phyloP scores from a whole-genome alignment of 30 jellyfish, hydroid and myxozoan species.

The Turritopsis rubra region DNA sequence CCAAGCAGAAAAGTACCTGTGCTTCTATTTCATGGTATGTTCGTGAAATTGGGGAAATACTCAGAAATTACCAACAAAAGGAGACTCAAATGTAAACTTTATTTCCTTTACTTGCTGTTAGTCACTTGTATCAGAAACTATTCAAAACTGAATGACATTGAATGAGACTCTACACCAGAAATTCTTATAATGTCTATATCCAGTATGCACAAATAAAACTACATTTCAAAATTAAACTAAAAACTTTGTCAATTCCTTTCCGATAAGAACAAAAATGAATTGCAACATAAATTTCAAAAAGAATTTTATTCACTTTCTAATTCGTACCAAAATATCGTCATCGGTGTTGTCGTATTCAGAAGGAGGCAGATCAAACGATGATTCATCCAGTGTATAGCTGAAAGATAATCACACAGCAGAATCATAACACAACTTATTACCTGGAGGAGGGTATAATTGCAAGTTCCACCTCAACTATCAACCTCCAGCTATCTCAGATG shows the following conservation, averaged over 20 bases:
- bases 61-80: too few species aligned
- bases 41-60: too few species aligned
- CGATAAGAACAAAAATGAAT: not conserved
- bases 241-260: not conserved
- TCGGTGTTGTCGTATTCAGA: constrained; percentile 84
- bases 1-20: too few species aligned
- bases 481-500: not conserved
- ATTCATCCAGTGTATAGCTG: constrained; percentile 80
- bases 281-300: not conserved
- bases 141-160: not conserved
- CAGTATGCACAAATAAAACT: not conserved
- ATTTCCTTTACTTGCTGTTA: not conserved
- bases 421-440: not conserved
- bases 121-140: not conserved
- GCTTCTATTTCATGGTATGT: too few species aligned
- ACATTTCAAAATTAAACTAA: not conserved
- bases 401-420: constrained; percentile 7
- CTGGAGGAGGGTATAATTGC: not conserved
- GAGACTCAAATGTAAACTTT: too few species aligned
- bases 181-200: not conserved
- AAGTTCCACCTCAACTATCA: not conserved
- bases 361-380: constrained; percentile 70
- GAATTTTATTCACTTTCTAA: not conserved
- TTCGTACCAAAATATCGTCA: constrained; percentile 89
- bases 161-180: not conserved